Conservation (phyloP, 2,888 invertebrate genomes). For the Barypeithes pellucidus region DNA sequence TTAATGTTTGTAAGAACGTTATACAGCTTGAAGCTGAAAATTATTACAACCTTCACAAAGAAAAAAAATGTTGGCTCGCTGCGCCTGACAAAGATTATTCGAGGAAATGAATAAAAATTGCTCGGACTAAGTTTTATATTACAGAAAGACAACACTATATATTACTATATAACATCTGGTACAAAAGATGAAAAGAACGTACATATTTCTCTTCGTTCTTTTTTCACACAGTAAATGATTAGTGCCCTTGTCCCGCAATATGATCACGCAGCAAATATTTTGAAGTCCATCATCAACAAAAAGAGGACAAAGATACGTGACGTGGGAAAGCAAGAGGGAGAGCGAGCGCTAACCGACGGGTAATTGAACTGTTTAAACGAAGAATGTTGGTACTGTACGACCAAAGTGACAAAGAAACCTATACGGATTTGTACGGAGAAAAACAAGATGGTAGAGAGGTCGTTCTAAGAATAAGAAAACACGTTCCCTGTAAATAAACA, state of each 20-base stretch:
- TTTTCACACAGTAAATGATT: neutral
- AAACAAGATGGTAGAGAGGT: neutral
- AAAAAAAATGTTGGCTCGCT: too few species aligned
- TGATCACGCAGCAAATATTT: too few species aligned
- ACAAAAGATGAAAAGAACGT: neutral
- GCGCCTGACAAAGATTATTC: too few species aligned
- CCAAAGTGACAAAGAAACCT: neutral
- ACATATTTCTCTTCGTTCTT: constrained; percentile 5
- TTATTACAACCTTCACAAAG: too few species aligned
- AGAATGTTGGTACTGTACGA: neutral
- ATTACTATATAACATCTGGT: too few species aligned
- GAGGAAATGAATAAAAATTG: too few species aligned
- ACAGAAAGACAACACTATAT: constrained; percentile 13
- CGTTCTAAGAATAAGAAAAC: constrained; percentile 68
- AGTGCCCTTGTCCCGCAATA: neutral
- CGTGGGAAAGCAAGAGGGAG: neutral
- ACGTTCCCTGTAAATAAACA: constrained; percentile 64
- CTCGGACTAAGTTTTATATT: constrained; percentile 11
- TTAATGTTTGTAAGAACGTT: too few species aligned
- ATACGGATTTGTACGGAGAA: too few species aligned
- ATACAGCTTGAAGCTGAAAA: too few species aligned
- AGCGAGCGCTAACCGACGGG: neutral
- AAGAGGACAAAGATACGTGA: neutral
- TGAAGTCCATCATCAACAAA: neutral
- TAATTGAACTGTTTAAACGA: neutral